Evolutionary conservation across 2,888 invertebrate genomes (phyloP).

Genomic region (Pomacea canaliculata): DNA sequence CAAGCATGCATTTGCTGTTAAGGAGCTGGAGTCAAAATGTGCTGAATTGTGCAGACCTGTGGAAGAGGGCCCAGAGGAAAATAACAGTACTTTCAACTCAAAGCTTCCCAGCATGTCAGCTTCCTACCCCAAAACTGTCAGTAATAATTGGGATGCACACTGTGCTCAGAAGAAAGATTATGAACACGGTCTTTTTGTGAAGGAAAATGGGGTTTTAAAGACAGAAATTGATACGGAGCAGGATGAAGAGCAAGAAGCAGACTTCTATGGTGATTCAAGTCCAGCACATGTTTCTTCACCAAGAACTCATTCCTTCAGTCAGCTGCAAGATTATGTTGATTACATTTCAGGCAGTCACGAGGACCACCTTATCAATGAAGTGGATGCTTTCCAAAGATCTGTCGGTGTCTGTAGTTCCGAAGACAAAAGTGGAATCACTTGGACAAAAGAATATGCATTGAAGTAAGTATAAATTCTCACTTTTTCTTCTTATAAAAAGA

Average conservation of each 20-base stretch:
- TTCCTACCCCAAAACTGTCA: no score
- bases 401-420: background rate
- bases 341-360: conserved; percentile 14
- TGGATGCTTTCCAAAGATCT: background rate
- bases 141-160: no score
- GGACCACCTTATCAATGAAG: background rate
- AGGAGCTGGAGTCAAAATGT: conserved; percentile 16
- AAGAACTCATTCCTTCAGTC: background rate
- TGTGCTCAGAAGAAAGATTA: no score
- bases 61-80: background rate
- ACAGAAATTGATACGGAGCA: background rate
- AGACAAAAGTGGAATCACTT: background rate
- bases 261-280: conserved; percentile 17
- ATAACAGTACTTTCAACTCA: no score
- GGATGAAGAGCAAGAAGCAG: conserved; percentile 23
- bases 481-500: background rate
- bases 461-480: conserved; percentile 6
- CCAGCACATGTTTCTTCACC: background rate
- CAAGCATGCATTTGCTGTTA: conserved; percentile 1
- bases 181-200: no score
- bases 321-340: conserved; percentile 25
- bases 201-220: no score
- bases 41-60: conserved; percentile 14
- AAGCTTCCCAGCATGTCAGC: no score
- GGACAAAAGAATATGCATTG: conserved; percentile 17